Evolutionary conservation across 2,888 invertebrate genomes (phyloP), one percentile per base, ranked within the genome.

Genomic region (Drosophila parthenogenetica): DNA sequence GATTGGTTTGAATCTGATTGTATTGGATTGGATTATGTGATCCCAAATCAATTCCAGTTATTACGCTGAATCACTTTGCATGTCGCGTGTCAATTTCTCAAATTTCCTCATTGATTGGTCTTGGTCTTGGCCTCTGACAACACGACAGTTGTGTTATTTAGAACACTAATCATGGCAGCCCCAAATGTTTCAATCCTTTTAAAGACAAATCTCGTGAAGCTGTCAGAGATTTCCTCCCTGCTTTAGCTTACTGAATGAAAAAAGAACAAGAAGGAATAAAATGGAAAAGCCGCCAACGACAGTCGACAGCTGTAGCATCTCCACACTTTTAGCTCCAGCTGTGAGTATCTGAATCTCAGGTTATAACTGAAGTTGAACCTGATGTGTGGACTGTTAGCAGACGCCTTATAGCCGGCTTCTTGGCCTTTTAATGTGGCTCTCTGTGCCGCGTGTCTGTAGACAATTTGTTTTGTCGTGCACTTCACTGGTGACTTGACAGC

Each of bases 101-200:
- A 45, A 35, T 35, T 13, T 55, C 50, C 13, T 13, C 65, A 71
- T 69, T 63, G 82, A 74, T 73, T 77, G 74, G 63, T 59, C 60
- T 75, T 67, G 66, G 78, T 16, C 54, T 22, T 22, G 22, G 22
- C 22, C 22, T 22, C 48, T 58, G 61, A 37, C 63, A 54, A 68
- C 54, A 62, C 60, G 77, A 73, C 84, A 73, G 43, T 73, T 73
- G 67, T 57, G 73, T 75, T 84, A 85, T 85, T 84, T 81, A 69
- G 85, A 81, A 77, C 87, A 84, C 89, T 84, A 89, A 87, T 85
- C 85, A 85, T 73, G 87, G 66, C 87, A 73, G 55, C 65, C 59
- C 71, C 75, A 74, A 83, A 85, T 82, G 72, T 77, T 81, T 77
- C 74, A 73, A 87, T 87, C 87, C 84, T 76, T 78, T 71, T 71